A percentile compares a stretch with the other conserved stretches of the same genome.
Evolutionary conservation across 2,888 invertebrate species (phyloP).

Genomic region (Euclidia mi): DNA sequence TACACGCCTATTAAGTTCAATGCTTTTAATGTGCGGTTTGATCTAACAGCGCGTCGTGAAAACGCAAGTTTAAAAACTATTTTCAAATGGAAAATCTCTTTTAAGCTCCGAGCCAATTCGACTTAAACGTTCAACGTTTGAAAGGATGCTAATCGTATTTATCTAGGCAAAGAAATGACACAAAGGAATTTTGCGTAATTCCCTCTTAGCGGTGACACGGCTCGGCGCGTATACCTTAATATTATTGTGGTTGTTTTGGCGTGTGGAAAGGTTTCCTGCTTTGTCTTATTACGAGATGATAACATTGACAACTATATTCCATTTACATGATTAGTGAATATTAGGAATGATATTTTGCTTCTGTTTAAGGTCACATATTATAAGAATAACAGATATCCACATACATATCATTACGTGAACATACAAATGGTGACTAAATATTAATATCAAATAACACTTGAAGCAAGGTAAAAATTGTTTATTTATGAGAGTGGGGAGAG

Average conservation of each 20-base stretch:
- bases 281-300: constrained; percentile 21
- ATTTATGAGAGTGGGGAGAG: neutral
- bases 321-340: no score
- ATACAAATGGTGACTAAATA: neutral
- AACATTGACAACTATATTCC: constrained; percentile 32
- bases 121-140: constrained; percentile 23
- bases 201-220: constrained; percentile 44
- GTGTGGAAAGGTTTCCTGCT: constrained; percentile 40
- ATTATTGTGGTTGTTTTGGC: constrained; percentile 34
- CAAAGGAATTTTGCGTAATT: constrained; percentile 49
- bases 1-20: constrained; percentile 9
- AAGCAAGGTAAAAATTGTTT: neutral
- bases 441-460: neutral
- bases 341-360: constrained; percentile 14
- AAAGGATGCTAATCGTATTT: constrained; percentile 41
- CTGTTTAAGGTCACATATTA: neutral
- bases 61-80: constrained; percentile 28
- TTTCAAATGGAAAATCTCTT: constrained; percentile 28
- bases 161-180: constrained; percentile 38
- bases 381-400: neutral
- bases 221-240: constrained; percentile 30
- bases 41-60: constrained; percentile 9
- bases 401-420: no score
- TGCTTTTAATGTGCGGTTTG: constrained; percentile 11
- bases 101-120: constrained; percentile 21